Evolutionary conservation across 1,140 invertebrate species (phyloP), one percentile per base, ranked within the genome.

Genomic region (Lysiphlebus fabarum): DNA sequence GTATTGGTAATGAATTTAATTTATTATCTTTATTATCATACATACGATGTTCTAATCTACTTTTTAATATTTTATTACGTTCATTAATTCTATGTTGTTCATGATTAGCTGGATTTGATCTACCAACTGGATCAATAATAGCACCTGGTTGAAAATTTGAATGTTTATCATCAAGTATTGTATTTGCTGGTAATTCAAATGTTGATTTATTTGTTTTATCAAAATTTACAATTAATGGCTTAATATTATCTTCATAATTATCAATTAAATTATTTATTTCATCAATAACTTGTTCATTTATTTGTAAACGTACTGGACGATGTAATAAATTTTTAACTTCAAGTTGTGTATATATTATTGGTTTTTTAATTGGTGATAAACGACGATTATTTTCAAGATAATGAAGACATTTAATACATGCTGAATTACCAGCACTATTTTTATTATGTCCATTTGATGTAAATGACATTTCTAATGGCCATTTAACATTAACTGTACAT

Each of bases 401-500:
- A 1, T 69, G 53, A 36, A 79, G 65, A 54, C 68, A 70, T 50
- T 70, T 67, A 6, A 67, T 56, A 34, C 72, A 54, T 53, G 64
- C 69, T 43, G 34, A 14, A 14, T 38, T 41, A 11, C 14, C 10
- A 44, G 71, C 65, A 45, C 7, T 7, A 33, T 6, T 14, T 65
- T 77, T 77, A 34, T 14, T 68, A 49, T 9, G 53, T 14, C 48
- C 63, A 6, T 17, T 12, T 43, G 42, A 10, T 9, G 44, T 59
- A 59, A 78, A 77, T 14, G 47, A 54, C 33, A 53, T 62, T 34
- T 63, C 6, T 50, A 59, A 58, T 26, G 77, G 77, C 77, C 77
- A 79, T 17, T n/a, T 51, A n/a, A 76, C 26, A 7, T 42, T 43
- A 5, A 67, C 65, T n/a, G 38, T 64, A 57, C 63, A 71, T 5